Conservation (phyloP, 2,113 vertebrate genomes). For the Corythaixoides concolor region DNA sequence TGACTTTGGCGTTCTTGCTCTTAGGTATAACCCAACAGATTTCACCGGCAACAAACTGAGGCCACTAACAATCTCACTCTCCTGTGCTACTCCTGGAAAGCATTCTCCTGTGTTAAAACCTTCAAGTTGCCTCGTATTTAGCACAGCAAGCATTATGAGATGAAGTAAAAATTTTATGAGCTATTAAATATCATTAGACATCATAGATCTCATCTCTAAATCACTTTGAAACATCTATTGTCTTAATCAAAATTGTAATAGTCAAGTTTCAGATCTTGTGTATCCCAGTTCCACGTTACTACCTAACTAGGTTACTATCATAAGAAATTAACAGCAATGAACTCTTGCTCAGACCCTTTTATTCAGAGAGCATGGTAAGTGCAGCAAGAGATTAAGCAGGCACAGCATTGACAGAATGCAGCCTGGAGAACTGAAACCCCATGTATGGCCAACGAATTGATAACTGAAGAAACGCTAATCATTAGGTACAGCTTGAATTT, state of each 20-base stretch:
- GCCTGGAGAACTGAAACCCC: background rate
- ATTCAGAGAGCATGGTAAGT: background rate
- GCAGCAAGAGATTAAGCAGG: background rate
- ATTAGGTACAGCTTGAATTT: background rate
- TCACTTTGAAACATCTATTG: background rate
- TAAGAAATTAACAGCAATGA: background rate
- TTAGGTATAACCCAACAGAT: background rate
- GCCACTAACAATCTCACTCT: background rate
- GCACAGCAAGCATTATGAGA: background rate
- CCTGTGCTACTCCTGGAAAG: background rate
- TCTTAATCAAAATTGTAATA: background rate
- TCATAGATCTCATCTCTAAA: background rate
- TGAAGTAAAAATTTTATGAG: background rate
- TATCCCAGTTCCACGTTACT: background rate
- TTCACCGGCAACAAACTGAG: background rate
- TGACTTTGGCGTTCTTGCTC: background rate
- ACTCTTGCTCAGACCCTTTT: background rate
- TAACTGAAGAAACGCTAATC: background rate
- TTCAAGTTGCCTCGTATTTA: background rate
- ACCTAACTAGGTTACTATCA: background rate
- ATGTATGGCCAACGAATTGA: rapidly evolving
- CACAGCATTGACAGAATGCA: background rate
- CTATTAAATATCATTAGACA: background rate
- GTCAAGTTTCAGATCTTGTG: background rate
- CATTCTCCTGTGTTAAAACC: background rate